phyloP scores from a whole-genome alignment of 2,113 vertebrate genomes.

The Anolis sagrei region DNA sequence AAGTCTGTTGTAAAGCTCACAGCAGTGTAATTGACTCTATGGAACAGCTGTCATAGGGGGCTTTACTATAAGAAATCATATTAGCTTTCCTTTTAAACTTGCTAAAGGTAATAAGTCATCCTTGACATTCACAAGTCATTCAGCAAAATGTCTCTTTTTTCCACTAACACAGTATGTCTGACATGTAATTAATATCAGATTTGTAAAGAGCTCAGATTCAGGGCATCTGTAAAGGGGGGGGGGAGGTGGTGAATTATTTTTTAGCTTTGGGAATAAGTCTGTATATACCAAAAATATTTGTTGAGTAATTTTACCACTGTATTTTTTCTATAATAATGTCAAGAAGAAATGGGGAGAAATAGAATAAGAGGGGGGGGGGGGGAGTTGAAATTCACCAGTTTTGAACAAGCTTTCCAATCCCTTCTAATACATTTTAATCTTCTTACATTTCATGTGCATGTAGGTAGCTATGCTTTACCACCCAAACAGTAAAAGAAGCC shows the following conservation, averaged over 20 bases:
- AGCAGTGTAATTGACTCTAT: slow-evolving; percentile 66
- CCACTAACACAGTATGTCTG: slow-evolving; percentile 37
- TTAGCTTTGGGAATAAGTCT: neutral
- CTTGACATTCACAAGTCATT: slow-evolving; percentile 69
- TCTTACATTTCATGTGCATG: neutral
- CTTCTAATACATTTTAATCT: neutral
- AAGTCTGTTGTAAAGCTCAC: slow-evolving; percentile 48
- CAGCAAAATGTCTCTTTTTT: slow-evolving; percentile 61
- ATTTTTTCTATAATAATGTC: neutral
- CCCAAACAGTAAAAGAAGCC: neutral
- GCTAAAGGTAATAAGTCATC: slow-evolving; percentile 72
- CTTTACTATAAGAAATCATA: slow-evolving; percentile 69
- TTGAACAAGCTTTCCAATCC: neutral
- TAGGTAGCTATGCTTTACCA: neutral
- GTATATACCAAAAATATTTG: neutral
- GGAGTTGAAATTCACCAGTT: neutral
- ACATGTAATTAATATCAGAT: slow-evolving; percentile 72
- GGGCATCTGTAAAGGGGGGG: neutral
- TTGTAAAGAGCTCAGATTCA: slow-evolving; percentile 62
- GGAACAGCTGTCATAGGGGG: slow-evolving; percentile 60
- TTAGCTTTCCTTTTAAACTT: slow-evolving; percentile 70
- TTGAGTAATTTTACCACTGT: neutral
- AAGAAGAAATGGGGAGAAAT: neutral
- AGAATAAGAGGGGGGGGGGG: neutral
- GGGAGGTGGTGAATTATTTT: neutral